Evolutionary conservation across 1,140 invertebrate genomes (phyloP).

Genomic region (Brachionus plicatilis): DNA sequence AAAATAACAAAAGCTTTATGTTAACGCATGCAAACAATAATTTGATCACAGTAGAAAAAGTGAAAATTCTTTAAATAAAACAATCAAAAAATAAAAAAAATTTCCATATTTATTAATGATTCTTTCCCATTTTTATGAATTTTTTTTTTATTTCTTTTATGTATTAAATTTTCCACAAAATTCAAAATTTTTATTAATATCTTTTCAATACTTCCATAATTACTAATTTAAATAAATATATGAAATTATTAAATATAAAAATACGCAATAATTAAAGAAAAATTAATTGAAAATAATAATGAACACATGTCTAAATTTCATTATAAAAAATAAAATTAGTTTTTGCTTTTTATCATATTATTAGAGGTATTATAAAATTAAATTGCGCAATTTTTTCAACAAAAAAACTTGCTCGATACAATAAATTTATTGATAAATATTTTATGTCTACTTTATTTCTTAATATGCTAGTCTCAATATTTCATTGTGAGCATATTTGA

Average conservation of each 20-base stretch:
- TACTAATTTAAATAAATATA: background rate
- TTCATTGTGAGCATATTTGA: background rate
- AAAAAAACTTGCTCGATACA: background rate
- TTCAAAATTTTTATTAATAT: too few relatives aligned
- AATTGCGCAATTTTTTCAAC: background rate
- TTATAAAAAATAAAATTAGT: background rate
- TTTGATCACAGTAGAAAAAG: too few relatives aligned
- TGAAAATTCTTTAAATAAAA: too few relatives aligned
- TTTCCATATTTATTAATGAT: background rate
- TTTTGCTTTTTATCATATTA: background rate
- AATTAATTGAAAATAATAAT: background rate
- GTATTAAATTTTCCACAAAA: too few relatives aligned
- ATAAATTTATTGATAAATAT: background rate
- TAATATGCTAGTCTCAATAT: background rate
- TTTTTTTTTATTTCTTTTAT: background rate
- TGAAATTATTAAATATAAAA: background rate
- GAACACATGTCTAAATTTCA: background rate
- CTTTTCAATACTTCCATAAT: background rate
- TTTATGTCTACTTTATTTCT: background rate
- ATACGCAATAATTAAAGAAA: background rate
- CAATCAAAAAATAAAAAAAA: slow-evolving; percentile 2
- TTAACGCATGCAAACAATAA: background rate
- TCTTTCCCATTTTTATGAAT: background rate
- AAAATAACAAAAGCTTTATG: background rate
- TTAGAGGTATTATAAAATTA: background rate